Base-by-base conservation (phyloP, 1,140 invertebrate genomes). In the Drosophila tsacasi region DNA sequence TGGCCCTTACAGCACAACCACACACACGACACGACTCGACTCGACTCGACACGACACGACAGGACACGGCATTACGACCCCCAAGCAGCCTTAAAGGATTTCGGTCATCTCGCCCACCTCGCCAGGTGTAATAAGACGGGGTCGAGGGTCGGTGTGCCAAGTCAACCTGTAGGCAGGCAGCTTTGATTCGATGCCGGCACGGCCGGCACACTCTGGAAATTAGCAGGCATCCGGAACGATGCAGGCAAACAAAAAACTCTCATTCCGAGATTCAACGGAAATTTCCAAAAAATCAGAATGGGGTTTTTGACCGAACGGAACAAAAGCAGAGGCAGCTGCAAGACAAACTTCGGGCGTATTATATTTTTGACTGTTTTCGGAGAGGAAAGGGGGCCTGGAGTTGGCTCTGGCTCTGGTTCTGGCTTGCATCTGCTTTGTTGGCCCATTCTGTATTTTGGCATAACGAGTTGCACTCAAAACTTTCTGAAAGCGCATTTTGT, bases 401-500 rank as follows among this genome's bases (percentile, higher is more conserved):
- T 61, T 71, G 49, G 67, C 64, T 71, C 50, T 17, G 46, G 23
- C 15, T 25, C 42, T 15, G 37, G 13, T 39, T 13, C 35, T 44
- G 59, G 61, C 61, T 46, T 73, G 55, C 69, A 73, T 49, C 66
- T 60, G 68, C 69, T 72, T 73, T 73, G 67, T 60, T 73, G 54
- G 67, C 27, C 46, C 69, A 60, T 67, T 76, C 46, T 57, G 35
- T 40, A 52, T 76, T 86, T 80, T 79, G 66, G 76, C 83, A 80
- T 87, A 87, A 87, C 83, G 79, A 87, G 83, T 66, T 83, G 76
- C 76, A 69, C 72, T 83, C 63, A 80, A 87, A 55, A 87, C 67
- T 87, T 87, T 83, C 37, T 55, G 64, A 83, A 83, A 87, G 78
- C 68, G 64, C 64, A 81, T 75, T 63, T 72, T 27, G 52, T 32